Conservation (phyloP, 1,140 invertebrate species). For the Mizuhopecten yessoensis region DNA sequence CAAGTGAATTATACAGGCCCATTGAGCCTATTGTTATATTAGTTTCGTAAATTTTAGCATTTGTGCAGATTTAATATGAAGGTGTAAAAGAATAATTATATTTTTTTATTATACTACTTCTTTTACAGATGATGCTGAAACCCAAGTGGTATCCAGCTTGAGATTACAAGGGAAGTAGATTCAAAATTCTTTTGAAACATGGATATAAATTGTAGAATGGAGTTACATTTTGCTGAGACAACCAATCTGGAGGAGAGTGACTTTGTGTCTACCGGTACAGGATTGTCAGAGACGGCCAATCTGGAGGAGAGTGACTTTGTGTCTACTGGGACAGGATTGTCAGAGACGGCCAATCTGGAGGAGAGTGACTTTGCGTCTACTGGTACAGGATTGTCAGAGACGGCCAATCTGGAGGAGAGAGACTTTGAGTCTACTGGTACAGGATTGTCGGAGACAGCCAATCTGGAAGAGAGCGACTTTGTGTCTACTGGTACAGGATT, state of each 20-base stretch:
- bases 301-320: conserved; percentile 52
- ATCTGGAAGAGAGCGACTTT: conserved; percentile 53
- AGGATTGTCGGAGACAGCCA: conserved; percentile 51
- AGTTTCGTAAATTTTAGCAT: no score
- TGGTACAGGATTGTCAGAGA: conserved; percentile 47
- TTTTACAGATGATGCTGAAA: background rate
- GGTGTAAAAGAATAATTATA: no score
- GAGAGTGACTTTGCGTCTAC: conserved; percentile 47
- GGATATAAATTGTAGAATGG: conserved; percentile 63
- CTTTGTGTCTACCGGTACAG: conserved; percentile 44
- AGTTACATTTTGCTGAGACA: conserved; percentile 57
- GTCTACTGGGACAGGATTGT: conserved; percentile 35
- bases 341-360: conserved; percentile 44
- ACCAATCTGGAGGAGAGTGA: conserved; percentile 44
- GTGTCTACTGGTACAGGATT: conserved; percentile 41
- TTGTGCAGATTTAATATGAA: no score
- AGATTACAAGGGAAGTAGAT: background rate
- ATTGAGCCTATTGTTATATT: no score
- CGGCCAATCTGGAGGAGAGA: conserved; percentile 47
- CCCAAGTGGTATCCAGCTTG: background rate
- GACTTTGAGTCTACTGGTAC: conserved; percentile 42
- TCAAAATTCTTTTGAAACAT: conserved; percentile 39
- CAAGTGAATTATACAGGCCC: no score
- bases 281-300: conserved; percentile 51
- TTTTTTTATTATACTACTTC: no score